Conservation (phyloP, 2,888 invertebrate genomes). For the Pseudococcus viburni region DNA sequence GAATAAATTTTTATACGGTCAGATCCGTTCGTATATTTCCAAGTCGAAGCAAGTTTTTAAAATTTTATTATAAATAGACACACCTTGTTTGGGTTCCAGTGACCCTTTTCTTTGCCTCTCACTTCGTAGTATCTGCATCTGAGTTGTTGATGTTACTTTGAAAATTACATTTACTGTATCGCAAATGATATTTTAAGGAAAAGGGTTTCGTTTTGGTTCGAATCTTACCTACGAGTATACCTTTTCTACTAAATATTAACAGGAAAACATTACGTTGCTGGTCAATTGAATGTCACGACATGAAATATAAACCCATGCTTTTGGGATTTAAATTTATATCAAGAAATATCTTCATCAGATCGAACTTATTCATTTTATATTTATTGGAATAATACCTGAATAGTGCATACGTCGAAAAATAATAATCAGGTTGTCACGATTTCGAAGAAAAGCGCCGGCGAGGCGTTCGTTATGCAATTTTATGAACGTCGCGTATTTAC, state of each 20-base stretch:
- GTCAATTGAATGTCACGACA: conserved; percentile 17
- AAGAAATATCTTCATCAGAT: neutral
- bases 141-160: neutral
- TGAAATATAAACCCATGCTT: conserved; percentile 5
- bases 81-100: neutral
- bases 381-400: neutral
- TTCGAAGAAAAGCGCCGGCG: neutral
- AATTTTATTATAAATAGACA: conserved; percentile 30
- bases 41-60: neutral
- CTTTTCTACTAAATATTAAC: conserved; percentile 12
- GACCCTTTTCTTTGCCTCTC: neutral
- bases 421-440: neutral
- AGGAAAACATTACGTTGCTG: neutral
- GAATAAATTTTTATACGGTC: neutral
- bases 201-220: neutral
- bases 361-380: neutral
- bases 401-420: neutral
- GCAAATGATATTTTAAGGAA: conserved; percentile 4
- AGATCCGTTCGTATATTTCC: neutral
- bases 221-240: neutral
- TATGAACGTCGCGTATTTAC: conserved; percentile 43
- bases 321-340: conserved; percentile 5
- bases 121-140: neutral
- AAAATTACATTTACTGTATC: neutral
- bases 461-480: conserved; percentile 10